Conservation (phyloP, 2,888 invertebrate species). For the Cheilosia urbana region DNA sequence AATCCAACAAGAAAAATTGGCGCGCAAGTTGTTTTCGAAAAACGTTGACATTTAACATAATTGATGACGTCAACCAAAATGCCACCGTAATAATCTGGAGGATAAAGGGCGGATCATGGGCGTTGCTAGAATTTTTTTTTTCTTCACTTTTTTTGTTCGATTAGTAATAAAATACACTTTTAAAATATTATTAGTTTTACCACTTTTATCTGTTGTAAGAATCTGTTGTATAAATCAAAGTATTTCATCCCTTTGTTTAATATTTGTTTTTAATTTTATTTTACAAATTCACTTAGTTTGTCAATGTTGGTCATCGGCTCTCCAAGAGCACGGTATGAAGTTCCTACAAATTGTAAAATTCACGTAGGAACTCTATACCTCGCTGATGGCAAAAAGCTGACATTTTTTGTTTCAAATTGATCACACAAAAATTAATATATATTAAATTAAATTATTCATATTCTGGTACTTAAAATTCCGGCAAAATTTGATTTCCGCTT, state of each 20-base stretch:
- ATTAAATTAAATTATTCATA: background rate
- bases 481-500: too few relatives aligned
- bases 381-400: constrained; percentile 91
- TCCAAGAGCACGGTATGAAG: constrained; percentile 99
- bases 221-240: background rate
- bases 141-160: constrained; percentile 2
- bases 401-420: constrained; percentile 20
- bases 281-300: background rate
- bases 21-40: constrained; percentile 55
- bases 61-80: constrained; percentile 68
- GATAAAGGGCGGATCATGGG: constrained; percentile 60
- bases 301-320: constrained; percentile 86
- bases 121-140: constrained; percentile 20
- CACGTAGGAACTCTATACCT: constrained; percentile 99
- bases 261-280: background rate
- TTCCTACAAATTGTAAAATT: constrained; percentile 92
- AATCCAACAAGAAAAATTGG: constrained; percentile 42
- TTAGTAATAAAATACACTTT: background rate
- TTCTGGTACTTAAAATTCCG: background rate
- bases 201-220: too few relatives aligned
- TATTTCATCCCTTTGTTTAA: background rate
- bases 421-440: constrained; percentile 16
- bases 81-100: constrained; percentile 23
- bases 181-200: background rate
- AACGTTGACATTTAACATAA: constrained; percentile 58